Conservation (phyloP, 2,113 vertebrate species). For the Entelurus aequoreus region DNA sequence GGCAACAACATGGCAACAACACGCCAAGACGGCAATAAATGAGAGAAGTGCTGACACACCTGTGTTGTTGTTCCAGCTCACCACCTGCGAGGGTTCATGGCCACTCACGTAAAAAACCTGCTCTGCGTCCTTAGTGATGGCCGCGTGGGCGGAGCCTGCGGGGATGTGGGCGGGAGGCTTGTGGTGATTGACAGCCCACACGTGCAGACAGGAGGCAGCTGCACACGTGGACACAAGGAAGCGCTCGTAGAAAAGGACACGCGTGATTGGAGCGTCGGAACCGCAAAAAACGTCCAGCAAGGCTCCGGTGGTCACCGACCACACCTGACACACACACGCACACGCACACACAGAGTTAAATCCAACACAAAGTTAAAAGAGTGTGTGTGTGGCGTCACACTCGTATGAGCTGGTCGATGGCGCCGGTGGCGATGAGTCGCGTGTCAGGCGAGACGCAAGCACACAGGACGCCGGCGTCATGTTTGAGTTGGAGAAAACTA, state of each 20-base stretch:
- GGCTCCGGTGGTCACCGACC: constrained; percentile 74
- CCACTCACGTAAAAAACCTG: constrained; percentile 68
- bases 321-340: constrained; percentile 62
- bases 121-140: constrained; percentile 59
- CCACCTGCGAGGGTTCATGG: constrained; percentile 64
- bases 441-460: constrained; percentile 59
- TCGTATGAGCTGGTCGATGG: constrained; percentile 72
- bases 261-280: constrained; percentile 56
- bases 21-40: background rate
- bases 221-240: constrained; percentile 72
- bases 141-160: constrained; percentile 55
- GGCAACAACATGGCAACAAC: background rate
- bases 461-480: constrained; percentile 61
- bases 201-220: constrained; percentile 38
- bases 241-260: constrained; percentile 38
- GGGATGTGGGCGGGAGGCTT: constrained; percentile 52
- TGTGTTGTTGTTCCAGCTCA: constrained; percentile 74
- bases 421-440: constrained; percentile 64
- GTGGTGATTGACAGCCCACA: constrained; percentile 69
- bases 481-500: constrained; percentile 61
- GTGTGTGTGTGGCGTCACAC: constrained; percentile 41
- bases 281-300: constrained; percentile 68
- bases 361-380: background rate
- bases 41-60: constrained; percentile 65
- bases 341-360: background rate